Conservation (phyloP, 2,113 vertebrate genomes). For the Gobius niger region DNA sequence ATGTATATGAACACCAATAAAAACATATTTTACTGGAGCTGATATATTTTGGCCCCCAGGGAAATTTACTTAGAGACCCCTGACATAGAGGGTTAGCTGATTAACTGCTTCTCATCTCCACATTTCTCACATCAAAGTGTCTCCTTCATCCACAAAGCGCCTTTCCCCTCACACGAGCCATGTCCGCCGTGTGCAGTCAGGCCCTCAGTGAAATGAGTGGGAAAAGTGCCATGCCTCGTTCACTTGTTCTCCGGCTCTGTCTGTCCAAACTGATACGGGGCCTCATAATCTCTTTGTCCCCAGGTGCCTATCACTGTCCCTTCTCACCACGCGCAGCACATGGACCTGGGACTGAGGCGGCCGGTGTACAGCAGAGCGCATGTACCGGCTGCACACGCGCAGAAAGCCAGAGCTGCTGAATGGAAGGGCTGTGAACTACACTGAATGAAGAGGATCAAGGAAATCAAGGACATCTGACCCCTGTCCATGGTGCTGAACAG, state of each 20-base stretch:
- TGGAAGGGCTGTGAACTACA: background rate
- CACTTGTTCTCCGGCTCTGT: constrained; percentile 5
- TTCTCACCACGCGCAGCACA: constrained; percentile 59
- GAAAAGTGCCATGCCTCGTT: constrained; percentile 26
- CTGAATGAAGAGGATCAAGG: background rate
- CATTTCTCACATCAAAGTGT: too few species aligned
- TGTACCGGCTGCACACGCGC: too few species aligned
- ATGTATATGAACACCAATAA: too few species aligned
- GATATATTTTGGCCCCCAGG: too few species aligned
- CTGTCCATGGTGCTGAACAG: constrained; percentile 53
- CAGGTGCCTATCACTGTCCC: constrained; percentile 62
- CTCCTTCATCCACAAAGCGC: background rate
- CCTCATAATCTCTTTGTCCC: constrained; percentile 44
- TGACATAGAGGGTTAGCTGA: too few species aligned
- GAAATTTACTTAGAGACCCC: too few species aligned
- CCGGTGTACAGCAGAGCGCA: too few species aligned
- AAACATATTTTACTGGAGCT: too few species aligned
- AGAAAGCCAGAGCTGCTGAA: background rate
- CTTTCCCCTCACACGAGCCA: background rate
- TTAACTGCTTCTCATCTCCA: too few species aligned
- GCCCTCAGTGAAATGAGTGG: constrained; percentile 5
- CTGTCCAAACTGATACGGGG: constrained; percentile 32
- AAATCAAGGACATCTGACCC: background rate
- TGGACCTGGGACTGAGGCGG: background rate
- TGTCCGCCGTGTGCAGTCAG: background rate